phyloP scores from a whole-genome alignment of 2,888 invertebrate genomes.

The Perizoma affinitatum region DNA sequence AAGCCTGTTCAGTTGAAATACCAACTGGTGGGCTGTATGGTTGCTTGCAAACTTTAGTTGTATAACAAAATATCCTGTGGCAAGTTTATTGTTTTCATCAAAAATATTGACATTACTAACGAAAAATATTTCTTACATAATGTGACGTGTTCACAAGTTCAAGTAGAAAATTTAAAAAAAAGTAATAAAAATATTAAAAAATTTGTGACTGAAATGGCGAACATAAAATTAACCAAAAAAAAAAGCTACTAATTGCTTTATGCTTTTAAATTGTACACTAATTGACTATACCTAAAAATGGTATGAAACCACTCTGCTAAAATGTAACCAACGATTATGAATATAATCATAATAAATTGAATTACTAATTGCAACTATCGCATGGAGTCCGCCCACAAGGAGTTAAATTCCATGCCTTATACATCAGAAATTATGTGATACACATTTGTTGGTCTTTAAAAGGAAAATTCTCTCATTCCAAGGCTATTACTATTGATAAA shows the following conservation, averaged over 20 bases:
- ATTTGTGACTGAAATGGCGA: no score
- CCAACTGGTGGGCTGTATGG: no score
- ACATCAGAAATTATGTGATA: slow-evolving; percentile 11
- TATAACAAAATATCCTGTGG: no score
- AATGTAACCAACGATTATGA: slow-evolving; percentile 13
- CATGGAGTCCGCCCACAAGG: slow-evolving; percentile 14
- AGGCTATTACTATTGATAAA: background rate
- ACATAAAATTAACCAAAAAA: no score
- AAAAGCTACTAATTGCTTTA: background rate
- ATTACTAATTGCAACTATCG: slow-evolving; percentile 20
- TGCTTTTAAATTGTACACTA: slow-evolving; percentile 4
- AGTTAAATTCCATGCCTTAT: slow-evolving; percentile 21
- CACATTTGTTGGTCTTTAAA: slow-evolving; percentile 5
- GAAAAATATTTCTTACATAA: no score
- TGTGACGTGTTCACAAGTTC: no score
- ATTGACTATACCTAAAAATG: slow-evolving; percentile 19
- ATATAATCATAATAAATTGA: slow-evolving; percentile 24
- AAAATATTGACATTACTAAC: no score
- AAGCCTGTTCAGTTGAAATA: no score
- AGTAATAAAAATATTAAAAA: no score
- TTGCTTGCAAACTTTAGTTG: no score
- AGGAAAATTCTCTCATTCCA: slow-evolving; percentile 34
- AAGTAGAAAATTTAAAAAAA: no score
- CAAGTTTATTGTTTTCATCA: no score
- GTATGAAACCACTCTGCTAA: background rate